These are phyloP conservation scores for Smittia aterrima DNA, from an alignment of 2,888 invertebrate genomes.

Conservation along the genomic window DNA sequence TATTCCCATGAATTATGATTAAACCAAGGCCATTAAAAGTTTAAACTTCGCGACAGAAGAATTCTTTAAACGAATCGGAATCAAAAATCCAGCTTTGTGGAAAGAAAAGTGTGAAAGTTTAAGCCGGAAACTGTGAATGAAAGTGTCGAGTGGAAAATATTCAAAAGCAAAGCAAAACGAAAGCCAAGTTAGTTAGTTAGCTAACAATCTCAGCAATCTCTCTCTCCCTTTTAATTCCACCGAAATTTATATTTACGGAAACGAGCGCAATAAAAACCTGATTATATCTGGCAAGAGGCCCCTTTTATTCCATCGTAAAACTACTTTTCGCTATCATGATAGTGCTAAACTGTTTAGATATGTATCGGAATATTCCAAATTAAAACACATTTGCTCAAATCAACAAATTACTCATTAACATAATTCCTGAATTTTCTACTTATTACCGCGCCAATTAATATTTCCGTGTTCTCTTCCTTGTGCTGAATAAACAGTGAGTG, in stretches of 20 bases:
- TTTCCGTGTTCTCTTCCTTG: conserved; percentile 15
- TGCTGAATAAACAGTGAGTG: conserved; percentile 7
- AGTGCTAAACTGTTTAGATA: conserved; percentile 42
- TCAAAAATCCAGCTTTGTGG: neutral
- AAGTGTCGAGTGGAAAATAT: neutral
- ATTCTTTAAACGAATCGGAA: too few species aligned
- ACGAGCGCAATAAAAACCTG: conserved; percentile 12
- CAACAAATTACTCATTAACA: conserved; percentile 42
- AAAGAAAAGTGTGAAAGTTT: conserved; percentile 3
- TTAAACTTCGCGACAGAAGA: neutral
- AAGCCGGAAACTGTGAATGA: neutral
- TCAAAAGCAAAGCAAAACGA: neutral
- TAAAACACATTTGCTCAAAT: conserved; percentile 42
- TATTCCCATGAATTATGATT: conserved; percentile 36
- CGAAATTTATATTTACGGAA: conserved; percentile 22
- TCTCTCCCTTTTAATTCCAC: neutral
- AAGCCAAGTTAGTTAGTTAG: neutral
- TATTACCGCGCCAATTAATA: conserved; percentile 38
- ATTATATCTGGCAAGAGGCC: conserved; percentile 10
- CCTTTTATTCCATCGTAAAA: conserved; percentile 22
- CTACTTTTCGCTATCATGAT: conserved; percentile 37
- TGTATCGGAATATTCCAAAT: conserved; percentile 35
- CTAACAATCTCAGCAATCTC: conserved; percentile 6
- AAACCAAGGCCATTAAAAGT: conserved; percentile 28
- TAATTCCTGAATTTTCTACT: conserved; percentile 40